These are phyloP conservation scores for Macrotrachela quadricornifera DNA, from an alignment of 1,140 invertebrate species.

Conservation along the genomic window DNA sequence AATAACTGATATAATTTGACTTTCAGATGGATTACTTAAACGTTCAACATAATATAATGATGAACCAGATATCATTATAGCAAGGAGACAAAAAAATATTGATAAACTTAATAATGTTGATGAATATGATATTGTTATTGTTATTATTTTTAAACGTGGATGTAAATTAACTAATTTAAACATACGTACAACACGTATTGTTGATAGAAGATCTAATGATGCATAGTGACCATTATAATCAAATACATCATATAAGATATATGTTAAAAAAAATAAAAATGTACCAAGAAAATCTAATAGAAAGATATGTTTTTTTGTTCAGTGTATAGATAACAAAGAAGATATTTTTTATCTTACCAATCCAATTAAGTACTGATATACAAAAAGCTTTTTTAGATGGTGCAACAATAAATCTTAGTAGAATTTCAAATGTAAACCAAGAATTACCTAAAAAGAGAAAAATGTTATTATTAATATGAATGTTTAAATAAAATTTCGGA, in stretches of 20 bases:
- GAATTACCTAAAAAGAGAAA: slow-evolving; percentile 1
- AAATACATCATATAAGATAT: too few relatives aligned
- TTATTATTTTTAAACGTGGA: slow-evolving; percentile 22
- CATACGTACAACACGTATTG: slow-evolving; percentile 21
- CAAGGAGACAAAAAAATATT: slow-evolving; percentile 80
- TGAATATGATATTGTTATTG: slow-evolving; percentile 21
- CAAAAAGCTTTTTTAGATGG: slow-evolving; percentile 30
- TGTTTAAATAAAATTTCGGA: neutral
- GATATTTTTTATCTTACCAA: slow-evolving; percentile 8
- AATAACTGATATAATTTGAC: neutral
- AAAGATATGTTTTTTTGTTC: too few relatives aligned
- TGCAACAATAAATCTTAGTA: slow-evolving; percentile 23
- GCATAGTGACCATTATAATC: too few relatives aligned
- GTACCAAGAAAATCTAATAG: too few relatives aligned
- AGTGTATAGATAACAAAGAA: too few relatives aligned
- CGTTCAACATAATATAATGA: slow-evolving; percentile 89
- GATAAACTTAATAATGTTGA: slow-evolving; percentile 38
- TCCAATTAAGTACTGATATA: slow-evolving; percentile 31
- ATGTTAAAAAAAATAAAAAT: too few relatives aligned
- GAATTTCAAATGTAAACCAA: slow-evolving; percentile 7
- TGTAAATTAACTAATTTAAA: slow-evolving; percentile 21
- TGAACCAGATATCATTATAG: slow-evolving; percentile 85
- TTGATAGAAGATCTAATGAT: slow-evolving; percentile 14
- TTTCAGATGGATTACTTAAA: neutral
- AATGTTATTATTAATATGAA: neutral